Evolutionary conservation across 2,113 vertebrate genomes (phyloP), one percentile per base, ranked within the genome.

Genomic region (Seriola aureovittata): DNA sequence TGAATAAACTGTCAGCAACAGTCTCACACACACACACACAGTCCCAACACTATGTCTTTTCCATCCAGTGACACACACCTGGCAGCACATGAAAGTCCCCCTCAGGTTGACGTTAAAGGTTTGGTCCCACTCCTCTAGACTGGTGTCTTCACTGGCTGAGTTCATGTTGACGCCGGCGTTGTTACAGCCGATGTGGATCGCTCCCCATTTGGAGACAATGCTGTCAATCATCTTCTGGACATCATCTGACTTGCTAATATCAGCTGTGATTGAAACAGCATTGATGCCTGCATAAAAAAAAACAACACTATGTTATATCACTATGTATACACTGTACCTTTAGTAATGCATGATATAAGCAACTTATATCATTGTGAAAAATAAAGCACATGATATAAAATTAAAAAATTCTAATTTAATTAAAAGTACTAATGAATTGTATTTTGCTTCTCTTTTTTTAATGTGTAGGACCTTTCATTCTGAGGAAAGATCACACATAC

Each of bases 111-210:
- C 92, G 0, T 90, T 90, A 16, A 97, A 96, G 77, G 95, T 96
- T 89, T 91, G 92, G 92, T 96, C 95, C 95, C 96, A 96, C 81
- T 97, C 95, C 62, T 96, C 95, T 0, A 96, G 79, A 40, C 92
- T 94, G 66, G 96, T 96, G 7, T 96, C 95, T 85, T 97, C 96
- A 0, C 95, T 96, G 19, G 94, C 93, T 1, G 96, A 97, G 89
- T 96, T 97, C 93, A 94, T 92, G 54, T 97, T 96, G 92, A 97
- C 93, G 8, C 95, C 95, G 5, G 96, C 95, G 0, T 94, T 96
- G 93, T 96, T 96, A 80, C 94, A 97, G 0, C 94, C 95, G 1
- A 96, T 92, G 85, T 95, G 93, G 50, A 95, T 19, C 1, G 85
- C 82, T 73, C 94, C 94, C 96, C 95, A 96, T 88, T 92, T 95